Base-by-base conservation (phyloP, 2,797 vertebrate genomes). In the Fistularia tabacaria region DNA sequence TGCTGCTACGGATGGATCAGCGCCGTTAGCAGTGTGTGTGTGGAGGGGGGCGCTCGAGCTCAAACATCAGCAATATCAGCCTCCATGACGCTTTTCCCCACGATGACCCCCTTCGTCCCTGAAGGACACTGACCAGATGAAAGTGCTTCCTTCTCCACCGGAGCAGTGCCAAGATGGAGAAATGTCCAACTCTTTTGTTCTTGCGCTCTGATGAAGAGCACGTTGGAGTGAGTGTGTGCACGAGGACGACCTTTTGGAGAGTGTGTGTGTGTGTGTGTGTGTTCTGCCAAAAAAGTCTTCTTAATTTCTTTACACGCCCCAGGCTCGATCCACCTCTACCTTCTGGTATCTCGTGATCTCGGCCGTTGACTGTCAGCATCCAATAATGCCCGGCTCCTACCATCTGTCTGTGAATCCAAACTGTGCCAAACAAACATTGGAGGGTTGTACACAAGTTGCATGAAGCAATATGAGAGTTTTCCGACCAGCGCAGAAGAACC, bases 121-220 rank as follows among this genome's bases (percentile, higher is more conserved):
- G 61, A 69, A 44, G 53, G 66, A 74, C 69, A 69, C 69, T 57
- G 64, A 72, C 73, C 72, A 80, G 64, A 77, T 77, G 64, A 54
- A 83, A 89, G 88, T 84, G 88, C 89, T 92, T 91, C 90, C 89
- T 82, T 79, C 76, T 79, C 66, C 57, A 55, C 77, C 77, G 46
- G 83, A 74, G 66, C 55, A 71, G 84, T 85, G 86, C 83, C 79
- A 85, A 83, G 74, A 76, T 81, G 63, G 69, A 77, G 75, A 82
- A 82, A 58, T 62, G 56, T 59, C 41, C 47, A 76, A 67, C 64
- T 46, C 57, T 44, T 51, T 57, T 65, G 59, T 69, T 68, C 9
- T 9, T 56, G 14, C 63, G 56, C 54, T 76, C 8, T 59, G 38
- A 66, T 38, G 2, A 69, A 51, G 38, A 66, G 62, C 65, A 45